A percentile compares a stretch with the other conserved stretches of the same genome.
Evolutionary conservation across 1,140 invertebrate species (phyloP).

Genomic region (Papilio aristodemus): DNA sequence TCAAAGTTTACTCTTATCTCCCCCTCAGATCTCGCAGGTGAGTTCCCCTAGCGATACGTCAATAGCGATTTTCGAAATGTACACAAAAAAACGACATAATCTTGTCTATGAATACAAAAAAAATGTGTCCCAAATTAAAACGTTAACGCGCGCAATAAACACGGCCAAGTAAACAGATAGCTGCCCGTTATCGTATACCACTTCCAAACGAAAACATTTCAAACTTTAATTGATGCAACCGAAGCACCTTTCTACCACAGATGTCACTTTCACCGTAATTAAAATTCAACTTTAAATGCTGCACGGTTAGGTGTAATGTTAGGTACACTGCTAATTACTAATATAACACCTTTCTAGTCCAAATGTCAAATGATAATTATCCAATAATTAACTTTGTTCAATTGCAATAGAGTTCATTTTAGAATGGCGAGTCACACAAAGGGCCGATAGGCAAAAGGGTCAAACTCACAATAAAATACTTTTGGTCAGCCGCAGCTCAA

Average conservation of each 20-base stretch:
- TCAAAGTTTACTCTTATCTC: slow-evolving; percentile 14
- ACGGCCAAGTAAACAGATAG: slow-evolving; percentile 33
- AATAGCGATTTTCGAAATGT: slow-evolving; percentile 4
- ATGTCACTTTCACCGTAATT: slow-evolving; percentile 28
- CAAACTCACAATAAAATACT: slow-evolving; percentile 73
- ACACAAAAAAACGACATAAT: slow-evolving; percentile 13
- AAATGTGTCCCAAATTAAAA: slow-evolving; percentile 22
- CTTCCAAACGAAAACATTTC: slow-evolving; percentile 43
- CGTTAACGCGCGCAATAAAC: slow-evolving; percentile 10
- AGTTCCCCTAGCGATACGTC: slow-evolving; percentile 12
- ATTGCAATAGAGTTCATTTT: slow-evolving; percentile 31
- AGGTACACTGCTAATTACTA: slow-evolving; percentile 33
- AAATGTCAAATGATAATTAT: slow-evolving; percentile 30
- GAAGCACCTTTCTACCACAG: slow-evolving; percentile 28
- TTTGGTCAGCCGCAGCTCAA: slow-evolving; percentile 74
- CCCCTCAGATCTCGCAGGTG: slow-evolving; percentile 12
- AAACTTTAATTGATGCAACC: slow-evolving; percentile 45
- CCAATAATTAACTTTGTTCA: slow-evolving; percentile 1
- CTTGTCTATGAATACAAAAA: slow-evolving; percentile 19
- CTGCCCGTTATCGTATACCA: slow-evolving; percentile 35
- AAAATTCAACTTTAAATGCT: slow-evolving; percentile 34
- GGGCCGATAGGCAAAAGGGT: slow-evolving; percentile 53
- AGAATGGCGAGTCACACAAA: slow-evolving; percentile 32
- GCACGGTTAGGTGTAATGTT: slow-evolving; percentile 24
- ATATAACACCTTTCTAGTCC: slow-evolving; percentile 42